These are phyloP conservation scores for Orcinus orca DNA, from an alignment of 2,113 vertebrate genomes.

Conservation along the genomic window DNA sequence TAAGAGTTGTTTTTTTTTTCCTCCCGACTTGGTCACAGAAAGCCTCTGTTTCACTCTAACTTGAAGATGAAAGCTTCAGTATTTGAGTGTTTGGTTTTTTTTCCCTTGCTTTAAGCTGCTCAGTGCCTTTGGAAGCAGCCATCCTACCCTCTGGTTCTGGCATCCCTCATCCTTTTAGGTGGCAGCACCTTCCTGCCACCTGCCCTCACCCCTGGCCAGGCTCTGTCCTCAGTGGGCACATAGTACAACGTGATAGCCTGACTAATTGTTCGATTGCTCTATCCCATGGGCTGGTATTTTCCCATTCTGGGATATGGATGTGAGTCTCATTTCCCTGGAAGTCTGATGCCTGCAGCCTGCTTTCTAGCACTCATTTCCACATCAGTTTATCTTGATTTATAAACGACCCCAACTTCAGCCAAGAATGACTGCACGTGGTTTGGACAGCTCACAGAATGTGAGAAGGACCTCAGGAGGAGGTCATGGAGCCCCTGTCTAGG, in stretches of 20 bases:
- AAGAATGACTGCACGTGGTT: no score
- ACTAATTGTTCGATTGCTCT: background rate
- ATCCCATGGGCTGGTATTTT: background rate
- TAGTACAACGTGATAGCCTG: background rate
- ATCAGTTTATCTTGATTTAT: background rate
- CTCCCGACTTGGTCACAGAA: background rate
- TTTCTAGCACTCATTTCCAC: background rate
- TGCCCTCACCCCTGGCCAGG: background rate
- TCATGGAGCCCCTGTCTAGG: background rate
- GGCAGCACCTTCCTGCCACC: background rate
- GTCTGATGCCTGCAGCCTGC: background rate
- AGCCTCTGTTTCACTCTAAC: background rate
- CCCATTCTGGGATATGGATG: background rate
- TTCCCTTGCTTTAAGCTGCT: background rate
- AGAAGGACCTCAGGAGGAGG: background rate
- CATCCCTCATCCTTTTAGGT: background rate
- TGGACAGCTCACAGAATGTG: background rate
- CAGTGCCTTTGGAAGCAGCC: background rate
- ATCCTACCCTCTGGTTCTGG: background rate
- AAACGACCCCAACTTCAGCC: background rate
- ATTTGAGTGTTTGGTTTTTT: background rate
- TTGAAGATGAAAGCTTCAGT: background rate
- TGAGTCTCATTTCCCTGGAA: background rate
- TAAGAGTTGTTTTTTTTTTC: background rate
- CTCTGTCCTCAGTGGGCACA: background rate